Evolutionary conservation across 2,888 invertebrate genomes (phyloP), one percentile per base, ranked within the genome.

Genomic region (Callyntrura sp.): DNA sequence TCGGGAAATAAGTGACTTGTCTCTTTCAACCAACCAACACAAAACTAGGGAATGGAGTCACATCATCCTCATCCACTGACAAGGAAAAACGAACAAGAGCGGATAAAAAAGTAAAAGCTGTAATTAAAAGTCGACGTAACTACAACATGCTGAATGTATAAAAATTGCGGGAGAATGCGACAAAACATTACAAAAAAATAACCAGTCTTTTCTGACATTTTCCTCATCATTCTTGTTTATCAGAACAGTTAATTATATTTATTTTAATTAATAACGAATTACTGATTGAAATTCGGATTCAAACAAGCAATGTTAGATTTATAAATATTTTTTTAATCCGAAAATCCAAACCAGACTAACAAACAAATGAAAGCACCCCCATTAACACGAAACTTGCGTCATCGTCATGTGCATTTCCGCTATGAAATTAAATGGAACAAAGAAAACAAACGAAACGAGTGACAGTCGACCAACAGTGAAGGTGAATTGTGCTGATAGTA

Each of bases 11-110:
- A 35, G 35, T 35, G 35, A 6, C 35, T 35, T 35, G 35, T 35
- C 35, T 2, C 35, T 11, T 17, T 55, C 55, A 55, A n/a, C 55
- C 55, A 55, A 55, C 55, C 51, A 14, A 14, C 55, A 55, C n/a
- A 55, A 62, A 62, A 23, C 20, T 65, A 28, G 28, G 65, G 65
- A 65, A 65, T 65, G 65, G 28, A 65, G 65, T 65, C 65, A 65
- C 65, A 28, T 35, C 25, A 28, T n/a, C 65, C 65, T 25, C 23
- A 62, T 20, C 8, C 60, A 6, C 23, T 62, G n/a, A 62, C n/a
- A 62, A 62, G 17, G 23, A 17, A 20, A 62, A 62, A 23, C 23
- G 60, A 55, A 55, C n/a, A n/a, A 55, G n/a, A 17, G 17, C 55
- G 55, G 55, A 55, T 55, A 55, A 17, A 55, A 55, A 55, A 55